Percentiles rank a stretch among this genome's conserved stretches.
Conservation (phyloP, 2,797 vertebrate species). For the Lagorchestes hirsutus region DNA sequence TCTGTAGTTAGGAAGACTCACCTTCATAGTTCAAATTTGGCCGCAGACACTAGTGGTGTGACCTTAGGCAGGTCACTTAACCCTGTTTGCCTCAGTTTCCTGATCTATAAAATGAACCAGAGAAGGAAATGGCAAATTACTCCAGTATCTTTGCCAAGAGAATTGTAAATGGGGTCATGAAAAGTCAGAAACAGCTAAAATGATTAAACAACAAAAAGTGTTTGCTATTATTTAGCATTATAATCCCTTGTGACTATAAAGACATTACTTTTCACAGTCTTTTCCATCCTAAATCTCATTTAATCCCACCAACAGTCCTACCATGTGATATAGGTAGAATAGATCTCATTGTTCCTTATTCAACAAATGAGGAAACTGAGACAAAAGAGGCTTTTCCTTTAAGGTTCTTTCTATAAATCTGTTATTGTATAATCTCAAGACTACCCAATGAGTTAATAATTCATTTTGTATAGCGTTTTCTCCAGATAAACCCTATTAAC, state of each 20-base stretch:
- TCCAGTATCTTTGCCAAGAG: not conserved
- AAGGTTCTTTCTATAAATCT: not conserved
- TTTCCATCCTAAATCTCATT: not conserved
- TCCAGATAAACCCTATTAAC: not conserved
- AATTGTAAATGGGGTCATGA: not conserved
- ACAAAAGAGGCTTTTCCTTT: not conserved
- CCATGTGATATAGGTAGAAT: not conserved
- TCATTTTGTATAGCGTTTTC: not conserved
- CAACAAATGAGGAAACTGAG: not conserved
- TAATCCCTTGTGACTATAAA: not conserved
- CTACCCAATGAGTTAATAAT: not conserved
- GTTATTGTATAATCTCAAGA: not conserved
- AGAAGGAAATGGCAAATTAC: not conserved
- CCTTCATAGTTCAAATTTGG: not conserved
- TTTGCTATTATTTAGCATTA: not conserved
- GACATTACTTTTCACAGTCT: not conserved
- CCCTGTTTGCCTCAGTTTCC: not conserved
- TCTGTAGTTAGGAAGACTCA: not conserved
- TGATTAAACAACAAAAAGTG: not conserved
- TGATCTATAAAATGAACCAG: not conserved
- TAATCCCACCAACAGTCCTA: not conserved
- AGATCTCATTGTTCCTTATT: not conserved
- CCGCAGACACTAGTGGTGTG: not conserved
- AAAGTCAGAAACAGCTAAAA: not conserved
- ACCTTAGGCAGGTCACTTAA: not conserved